Percentiles rank a stretch among this genome's conserved stretches.
phyloP scores from a whole-genome alignment of 2,797 vertebrate genomes.

The Gastrophryne carolinensis region DNA sequence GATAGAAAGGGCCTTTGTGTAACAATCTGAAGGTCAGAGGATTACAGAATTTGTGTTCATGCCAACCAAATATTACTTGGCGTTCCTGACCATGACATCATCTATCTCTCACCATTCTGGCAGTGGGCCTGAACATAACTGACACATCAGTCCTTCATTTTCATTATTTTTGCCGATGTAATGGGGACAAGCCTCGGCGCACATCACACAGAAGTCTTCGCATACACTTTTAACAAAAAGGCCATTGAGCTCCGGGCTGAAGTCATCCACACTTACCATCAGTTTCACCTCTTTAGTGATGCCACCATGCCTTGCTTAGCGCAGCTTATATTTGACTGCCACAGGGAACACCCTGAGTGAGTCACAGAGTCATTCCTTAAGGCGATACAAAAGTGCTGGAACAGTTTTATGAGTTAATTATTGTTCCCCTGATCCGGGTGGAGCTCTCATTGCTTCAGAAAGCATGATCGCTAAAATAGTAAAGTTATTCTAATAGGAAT shows the following conservation, averaged over 20 bases:
- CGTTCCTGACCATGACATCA: conserved; percentile 20
- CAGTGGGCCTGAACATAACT: not conserved
- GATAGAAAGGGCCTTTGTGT: conserved; percentile 7
- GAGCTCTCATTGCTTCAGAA: conserved; percentile 13
- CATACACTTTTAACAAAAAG: not conserved
- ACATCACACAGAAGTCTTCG: not conserved
- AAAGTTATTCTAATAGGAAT: not conserved
- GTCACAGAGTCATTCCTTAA: conserved; percentile 13
- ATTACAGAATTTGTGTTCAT: conserved; percentile 14
- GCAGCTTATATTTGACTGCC: not conserved
- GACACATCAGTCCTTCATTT: conserved; percentile 1
- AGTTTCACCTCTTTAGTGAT: not conserved
- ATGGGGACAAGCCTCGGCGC: not conserved
- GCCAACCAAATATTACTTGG: conserved; percentile 38
- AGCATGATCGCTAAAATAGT: not conserved
- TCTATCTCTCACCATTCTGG: conserved; percentile 2
- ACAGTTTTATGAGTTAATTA: conserved; percentile 35
- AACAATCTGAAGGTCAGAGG: not conserved
- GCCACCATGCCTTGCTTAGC: not conserved
- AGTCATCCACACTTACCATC: not conserved
- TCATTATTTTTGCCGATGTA: not conserved
- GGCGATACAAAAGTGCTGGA: conserved; percentile 4
- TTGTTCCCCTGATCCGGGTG: conserved; percentile 37
- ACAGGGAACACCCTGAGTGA: conserved; percentile 31
- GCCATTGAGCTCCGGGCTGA: not conserved